A percentile compares a stretch with the other conserved stretches of the same genome.
Conservation (phyloP, 2,113 vertebrate species). For the Chrysemys picta region DNA sequence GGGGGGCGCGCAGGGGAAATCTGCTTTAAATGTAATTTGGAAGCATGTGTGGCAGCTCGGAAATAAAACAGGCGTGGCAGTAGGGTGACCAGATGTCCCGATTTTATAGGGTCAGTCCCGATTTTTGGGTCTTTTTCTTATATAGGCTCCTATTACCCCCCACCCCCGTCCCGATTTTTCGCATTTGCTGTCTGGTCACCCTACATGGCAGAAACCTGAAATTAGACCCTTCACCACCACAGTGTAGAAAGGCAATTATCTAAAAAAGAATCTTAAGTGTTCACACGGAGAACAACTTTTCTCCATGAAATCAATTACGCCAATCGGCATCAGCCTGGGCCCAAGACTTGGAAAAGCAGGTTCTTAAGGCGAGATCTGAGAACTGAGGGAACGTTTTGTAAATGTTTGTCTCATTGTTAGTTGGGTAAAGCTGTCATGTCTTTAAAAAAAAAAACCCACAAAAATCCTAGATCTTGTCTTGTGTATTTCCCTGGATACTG, state of each 20-base stretch:
- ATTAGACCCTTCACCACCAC: not conserved
- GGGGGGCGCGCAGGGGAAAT: rapidly evolving
- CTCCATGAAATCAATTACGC: not conserved
- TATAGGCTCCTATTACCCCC: no score
- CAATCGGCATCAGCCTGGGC: not conserved
- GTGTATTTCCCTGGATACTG: conserved; percentile 19
- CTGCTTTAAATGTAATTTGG: not conserved
- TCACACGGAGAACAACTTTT: not conserved
- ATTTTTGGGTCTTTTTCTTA: no score
- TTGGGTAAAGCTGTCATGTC: not conserved
- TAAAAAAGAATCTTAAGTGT: not conserved
- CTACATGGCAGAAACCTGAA: not conserved
- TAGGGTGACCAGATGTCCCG: no score
- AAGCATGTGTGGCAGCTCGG: not conserved
- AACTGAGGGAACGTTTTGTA: not conserved
- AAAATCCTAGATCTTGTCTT: not conserved
- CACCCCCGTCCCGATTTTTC: no score
- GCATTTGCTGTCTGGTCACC: no score
- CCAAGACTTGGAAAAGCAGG: rapidly evolving
- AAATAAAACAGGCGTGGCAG: rapidly evolving
- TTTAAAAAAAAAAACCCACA: not conserved
- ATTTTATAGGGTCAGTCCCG: no score
- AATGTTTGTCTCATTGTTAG: conserved; percentile 2
- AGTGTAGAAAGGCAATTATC: rapidly evolving
- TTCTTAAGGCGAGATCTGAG: not conserved